Conservation (phyloP, 2,888 invertebrate species). For the Gasteruption jaculator region DNA sequence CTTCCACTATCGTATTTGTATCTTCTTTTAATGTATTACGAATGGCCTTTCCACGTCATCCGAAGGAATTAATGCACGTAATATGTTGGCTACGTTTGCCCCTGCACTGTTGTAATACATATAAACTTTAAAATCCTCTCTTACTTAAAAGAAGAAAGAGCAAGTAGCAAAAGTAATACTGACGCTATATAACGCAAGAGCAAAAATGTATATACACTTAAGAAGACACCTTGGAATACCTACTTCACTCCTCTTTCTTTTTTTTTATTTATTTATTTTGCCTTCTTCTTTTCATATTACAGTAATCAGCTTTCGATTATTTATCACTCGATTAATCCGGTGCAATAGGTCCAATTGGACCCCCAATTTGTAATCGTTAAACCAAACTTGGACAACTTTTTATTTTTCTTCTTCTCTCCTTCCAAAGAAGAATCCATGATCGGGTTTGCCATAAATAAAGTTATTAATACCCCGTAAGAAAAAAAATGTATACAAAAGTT, state of each 20-base stretch:
- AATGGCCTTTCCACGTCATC: slow-evolving; percentile 43
- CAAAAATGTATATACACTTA: too few species aligned
- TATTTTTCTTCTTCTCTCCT: too few species aligned
- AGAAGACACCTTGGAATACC: not conserved
- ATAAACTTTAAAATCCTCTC: too few species aligned
- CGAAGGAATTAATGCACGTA: slow-evolving; percentile 46
- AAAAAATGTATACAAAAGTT: too few species aligned
- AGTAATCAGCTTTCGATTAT: slow-evolving; percentile 47
- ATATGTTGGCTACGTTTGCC: slow-evolving; percentile 38
- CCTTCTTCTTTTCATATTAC: slow-evolving; percentile 16
- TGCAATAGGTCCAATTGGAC: slow-evolving; percentile 42
- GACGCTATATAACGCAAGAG: too few species aligned
- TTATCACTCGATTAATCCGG: slow-evolving; percentile 46
- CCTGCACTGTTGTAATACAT: too few species aligned
- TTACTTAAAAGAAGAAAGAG: too few species aligned
- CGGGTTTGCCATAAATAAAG: too few species aligned
- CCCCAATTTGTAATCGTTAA: slow-evolving; percentile 49
- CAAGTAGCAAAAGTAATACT: too few species aligned
- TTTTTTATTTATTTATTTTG: slow-evolving; percentile 17
- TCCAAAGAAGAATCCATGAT: too few species aligned
- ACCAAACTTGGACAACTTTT: slow-evolving; percentile 28
- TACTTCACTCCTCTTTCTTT: not conserved
- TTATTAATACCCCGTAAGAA: too few species aligned
- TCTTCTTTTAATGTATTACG: slow-evolving; percentile 37
- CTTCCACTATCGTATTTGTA: slow-evolving; percentile 18